Evolutionary conservation across 2,888 invertebrate genomes (phyloP).

Genomic region (Phengaris alcon): DNA sequence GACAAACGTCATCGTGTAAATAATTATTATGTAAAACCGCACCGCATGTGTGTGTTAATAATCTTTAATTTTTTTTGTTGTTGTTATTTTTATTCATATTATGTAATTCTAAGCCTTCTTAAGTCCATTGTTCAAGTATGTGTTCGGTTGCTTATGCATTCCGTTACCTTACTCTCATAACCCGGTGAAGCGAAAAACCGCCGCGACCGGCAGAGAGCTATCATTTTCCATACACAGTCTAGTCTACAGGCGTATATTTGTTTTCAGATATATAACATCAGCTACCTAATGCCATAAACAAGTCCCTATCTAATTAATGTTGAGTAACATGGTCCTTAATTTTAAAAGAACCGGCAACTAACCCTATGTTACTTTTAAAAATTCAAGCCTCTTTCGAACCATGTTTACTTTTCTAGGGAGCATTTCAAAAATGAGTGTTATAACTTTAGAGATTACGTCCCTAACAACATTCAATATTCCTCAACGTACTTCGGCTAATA

Average conservation of each 20-base stretch:
- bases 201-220: neutral
- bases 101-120: too few relatives aligned
- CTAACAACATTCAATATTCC: constrained; percentile 14
- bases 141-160: neutral
- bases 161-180: constrained; percentile 10
- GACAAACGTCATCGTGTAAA: too few relatives aligned
- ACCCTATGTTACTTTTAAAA: too few relatives aligned
- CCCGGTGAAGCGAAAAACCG: constrained; percentile 2
- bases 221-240: neutral
- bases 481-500: constrained; percentile 2
- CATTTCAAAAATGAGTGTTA: neutral
- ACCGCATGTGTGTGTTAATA: too few relatives aligned
- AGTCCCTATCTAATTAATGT: too few relatives aligned
- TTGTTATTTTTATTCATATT: too few relatives aligned
- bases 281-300: too few relatives aligned
- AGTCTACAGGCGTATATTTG: neutral
- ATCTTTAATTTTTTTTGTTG: too few relatives aligned
- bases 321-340: too few relatives aligned
- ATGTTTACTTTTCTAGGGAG: neutral
- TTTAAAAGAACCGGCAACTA: too few relatives aligned
- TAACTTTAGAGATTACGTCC: constrained; percentile 3
- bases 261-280: neutral
- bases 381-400: neutral
- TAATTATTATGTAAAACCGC: too few relatives aligned
- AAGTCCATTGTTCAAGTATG: neutral